Evolutionary conservation across 2,113 vertebrate species (phyloP).

Genomic region (Siphamia tubifer): DNA sequence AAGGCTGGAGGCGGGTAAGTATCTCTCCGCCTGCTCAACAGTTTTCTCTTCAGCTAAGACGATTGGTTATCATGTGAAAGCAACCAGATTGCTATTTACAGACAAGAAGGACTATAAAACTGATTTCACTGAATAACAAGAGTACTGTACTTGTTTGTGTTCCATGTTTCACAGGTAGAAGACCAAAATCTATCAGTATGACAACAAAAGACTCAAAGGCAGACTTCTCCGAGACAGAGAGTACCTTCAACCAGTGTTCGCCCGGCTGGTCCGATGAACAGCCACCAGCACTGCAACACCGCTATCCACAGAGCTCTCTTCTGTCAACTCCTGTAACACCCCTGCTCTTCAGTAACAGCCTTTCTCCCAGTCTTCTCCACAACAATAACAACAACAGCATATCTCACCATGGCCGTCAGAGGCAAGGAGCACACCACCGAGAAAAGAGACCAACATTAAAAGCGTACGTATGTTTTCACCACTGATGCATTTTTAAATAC

Average conservation of each 20-base stretch:
- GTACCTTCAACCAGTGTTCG: conserved; percentile 67
- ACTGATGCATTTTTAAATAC: background rate
- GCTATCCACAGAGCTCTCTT: conserved; percentile 10
- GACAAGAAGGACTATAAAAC: too few relatives aligned
- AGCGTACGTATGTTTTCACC: conserved; percentile 75
- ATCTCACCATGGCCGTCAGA: conserved; percentile 54
- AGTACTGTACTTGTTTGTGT: background rate
- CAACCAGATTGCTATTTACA: background rate
- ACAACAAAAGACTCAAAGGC: conserved; percentile 9
- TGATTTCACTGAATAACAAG: background rate
- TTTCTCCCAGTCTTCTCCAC: conserved; percentile 37
- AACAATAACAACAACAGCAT: conserved; percentile 63
- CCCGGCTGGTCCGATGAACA: conserved; percentile 58
- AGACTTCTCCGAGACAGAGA: conserved; percentile 76
- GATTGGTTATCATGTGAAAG: background rate
- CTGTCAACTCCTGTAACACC: conserved; percentile 20
- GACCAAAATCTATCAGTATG: conserved; percentile 60
- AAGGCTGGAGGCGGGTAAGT: conserved; percentile 83
- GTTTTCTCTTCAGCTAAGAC: background rate
- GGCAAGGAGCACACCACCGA: conserved; percentile 77
- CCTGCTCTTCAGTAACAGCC: conserved; percentile 42
- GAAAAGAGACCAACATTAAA: conserved; percentile 78
- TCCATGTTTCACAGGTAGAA: conserved; percentile 57
- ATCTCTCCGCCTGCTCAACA: background rate
- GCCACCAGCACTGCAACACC: conserved; percentile 23